These are phyloP conservation scores for Tolypeutes matacus DNA, from an alignment of 2,797 vertebrate species.

Conservation along the genomic window DNA sequence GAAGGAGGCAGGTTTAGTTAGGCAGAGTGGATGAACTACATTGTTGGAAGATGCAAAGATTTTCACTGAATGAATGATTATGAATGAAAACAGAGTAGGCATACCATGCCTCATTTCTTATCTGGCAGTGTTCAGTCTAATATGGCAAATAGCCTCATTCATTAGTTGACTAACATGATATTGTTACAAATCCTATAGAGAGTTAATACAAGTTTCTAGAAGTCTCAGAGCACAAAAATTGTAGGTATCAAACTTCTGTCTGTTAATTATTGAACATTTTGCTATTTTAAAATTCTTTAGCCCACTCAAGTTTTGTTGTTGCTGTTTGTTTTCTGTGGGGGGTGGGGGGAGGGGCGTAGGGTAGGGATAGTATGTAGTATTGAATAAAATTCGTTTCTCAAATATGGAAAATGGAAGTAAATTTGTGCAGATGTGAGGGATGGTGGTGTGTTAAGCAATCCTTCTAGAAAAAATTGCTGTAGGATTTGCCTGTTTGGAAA, in stretches of 20 bases:
- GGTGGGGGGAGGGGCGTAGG: no score
- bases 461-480: neutral
- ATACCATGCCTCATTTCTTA: neutral
- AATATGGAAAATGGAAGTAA: neutral
- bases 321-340: neutral
- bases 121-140: neutral
- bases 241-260: neutral
- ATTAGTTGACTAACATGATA: neutral
- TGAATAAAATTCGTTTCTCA: neutral
- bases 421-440: neutral
- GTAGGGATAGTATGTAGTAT: no score
- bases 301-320: neutral
- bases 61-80: neutral
- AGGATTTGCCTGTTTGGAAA: neutral
- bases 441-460: neutral
- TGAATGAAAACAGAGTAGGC: neutral
- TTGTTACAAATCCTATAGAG: neutral
- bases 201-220: neutral
- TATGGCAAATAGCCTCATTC: neutral
- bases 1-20: neutral
- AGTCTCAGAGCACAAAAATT: neutral
- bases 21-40: neutral
- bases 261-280: neutral
- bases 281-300: neutral
- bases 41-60: slow-evolving; percentile 4